Evolutionary conservation across 2,888 invertebrate species (phyloP), one percentile per base, ranked within the genome.

Genomic region (Strigamia maritima): DNA sequence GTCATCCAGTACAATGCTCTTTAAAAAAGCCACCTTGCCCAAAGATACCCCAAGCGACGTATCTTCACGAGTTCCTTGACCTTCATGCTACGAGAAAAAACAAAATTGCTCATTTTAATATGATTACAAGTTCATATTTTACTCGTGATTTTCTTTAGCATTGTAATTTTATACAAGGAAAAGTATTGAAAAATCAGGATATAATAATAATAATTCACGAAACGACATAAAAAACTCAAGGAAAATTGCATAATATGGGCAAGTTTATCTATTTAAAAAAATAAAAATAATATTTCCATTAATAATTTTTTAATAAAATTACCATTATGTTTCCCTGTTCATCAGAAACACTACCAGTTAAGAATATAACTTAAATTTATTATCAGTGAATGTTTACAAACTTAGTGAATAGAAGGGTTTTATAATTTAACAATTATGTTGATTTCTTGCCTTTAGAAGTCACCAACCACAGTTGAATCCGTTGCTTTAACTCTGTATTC

Each of bases 381-480:
- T 8, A n/a, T 44, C 44, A 44, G 44, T 44, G 44, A 44, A 44
- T 44, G 54, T 54, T 19, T 54, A 54, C 54, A 54, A 54, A 22
- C 54, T 54, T 19, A 19, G 16, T 1, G 19, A n/a, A 19, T n/a
- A 54, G 6, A 54, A 2, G 4, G n/a, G 3, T 44, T 60, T 24
- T 22, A 65, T 22, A 24, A 65, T 4, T 28, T 26, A 70, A 26
- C 12, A 70, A 54, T 54, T 28, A 70, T 28, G 26, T 26, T 65
- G 65, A 3, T 70, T 70, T 70, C 28, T 70, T 70, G 6, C 70
- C 76, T 24, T 75, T 75, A 12, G 76, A 75, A 4, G n/a, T n/a
- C 31, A 35, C 38, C 54, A 79, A 40, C 97, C 97, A 98, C 24
- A 89, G 88, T 77, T 91, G 88, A 81, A 98, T 95, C 85, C 90